Conservation (phyloP, 2,888 invertebrate genomes). For the Drosophila picticornis region DNA sequence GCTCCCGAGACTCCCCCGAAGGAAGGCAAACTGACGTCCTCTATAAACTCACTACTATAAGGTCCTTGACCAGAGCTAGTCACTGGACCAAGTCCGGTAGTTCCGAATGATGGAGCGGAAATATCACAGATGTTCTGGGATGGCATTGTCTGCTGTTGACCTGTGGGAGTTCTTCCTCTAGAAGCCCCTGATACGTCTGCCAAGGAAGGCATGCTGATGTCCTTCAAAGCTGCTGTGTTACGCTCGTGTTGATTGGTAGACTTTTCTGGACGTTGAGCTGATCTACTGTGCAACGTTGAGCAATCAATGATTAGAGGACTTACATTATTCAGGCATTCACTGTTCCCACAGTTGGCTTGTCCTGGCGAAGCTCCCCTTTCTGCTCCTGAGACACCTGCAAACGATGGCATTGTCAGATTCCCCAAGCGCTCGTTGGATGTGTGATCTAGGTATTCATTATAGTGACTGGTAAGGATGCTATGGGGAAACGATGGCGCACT, state of each 20-base stretch:
- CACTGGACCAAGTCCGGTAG: neutral
- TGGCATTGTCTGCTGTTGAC: neutral
- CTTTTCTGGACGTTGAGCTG: neutral
- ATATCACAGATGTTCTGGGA: neutral
- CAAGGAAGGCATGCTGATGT: slow-evolving; percentile 29
- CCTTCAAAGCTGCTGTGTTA: slow-evolving; percentile 17
- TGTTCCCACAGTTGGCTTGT: slow-evolving; percentile 8
- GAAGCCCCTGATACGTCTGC: neutral
- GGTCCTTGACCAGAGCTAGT: rapidly evolving
- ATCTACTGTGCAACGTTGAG: neutral
- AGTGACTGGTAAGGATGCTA: neutral
- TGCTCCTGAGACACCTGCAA: slow-evolving; percentile 11
- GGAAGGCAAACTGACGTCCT: neutral
- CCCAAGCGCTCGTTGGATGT: slow-evolving; percentile 16
- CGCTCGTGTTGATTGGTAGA: slow-evolving; percentile 9
- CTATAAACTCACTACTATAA: neutral
- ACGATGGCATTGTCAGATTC: slow-evolving; percentile 37
- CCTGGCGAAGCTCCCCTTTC: neutral
- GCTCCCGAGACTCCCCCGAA: neutral
- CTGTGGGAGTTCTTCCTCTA: rapidly evolving
- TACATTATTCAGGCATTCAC: slow-evolving; percentile 34
- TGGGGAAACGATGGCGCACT: slow-evolving; percentile 2
- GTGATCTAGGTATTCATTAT: slow-evolving; percentile 5
- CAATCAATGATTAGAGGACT: slow-evolving; percentile 33
- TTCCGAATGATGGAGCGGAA: neutral